Percentiles rank a stretch among this genome's conserved stretches.
phyloP scores from a whole-genome alignment of 1,140 invertebrate species.

The Ceratitis capitata region DNA sequence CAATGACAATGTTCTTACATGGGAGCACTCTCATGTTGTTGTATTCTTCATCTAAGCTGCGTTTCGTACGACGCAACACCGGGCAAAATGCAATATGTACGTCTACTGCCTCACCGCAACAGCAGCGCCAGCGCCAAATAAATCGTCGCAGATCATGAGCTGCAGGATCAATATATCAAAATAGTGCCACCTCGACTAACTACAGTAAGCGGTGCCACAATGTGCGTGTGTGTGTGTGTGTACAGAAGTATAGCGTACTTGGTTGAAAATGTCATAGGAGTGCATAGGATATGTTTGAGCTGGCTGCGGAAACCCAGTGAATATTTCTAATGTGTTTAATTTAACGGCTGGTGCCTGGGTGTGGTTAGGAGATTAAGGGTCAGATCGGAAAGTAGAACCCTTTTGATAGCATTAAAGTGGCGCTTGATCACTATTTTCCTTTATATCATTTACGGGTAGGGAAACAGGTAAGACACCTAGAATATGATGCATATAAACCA shows the following conservation, averaged over 20 bases:
- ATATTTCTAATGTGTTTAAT: not conserved
- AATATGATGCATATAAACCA: too few relatives aligned
- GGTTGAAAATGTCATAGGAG: not conserved
- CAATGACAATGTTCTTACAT: not conserved
- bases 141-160: slow-evolving; percentile 17
- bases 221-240: not conserved
- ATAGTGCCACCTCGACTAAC: not conserved
- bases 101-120: too few relatives aligned
- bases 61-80: not conserved
- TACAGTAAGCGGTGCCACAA: not conserved
- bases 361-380: too few relatives aligned
- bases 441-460: too few relatives aligned
- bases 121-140: not conserved
- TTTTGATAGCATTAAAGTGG: too few relatives aligned
- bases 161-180: slow-evolving; percentile 34
- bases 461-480: too few relatives aligned
- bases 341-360: too few relatives aligned
- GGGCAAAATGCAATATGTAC: too few relatives aligned
- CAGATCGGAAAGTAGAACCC: too few relatives aligned
- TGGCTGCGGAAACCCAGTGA: not conserved
- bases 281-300: not conserved
- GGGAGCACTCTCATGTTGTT: not conserved
- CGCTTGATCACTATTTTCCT: too few relatives aligned
- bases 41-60: not conserved
- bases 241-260: not conserved